These are phyloP conservation scores for Noctua pronuba DNA, from an alignment of 2,888 invertebrate genomes.

Conservation along the genomic window DNA sequence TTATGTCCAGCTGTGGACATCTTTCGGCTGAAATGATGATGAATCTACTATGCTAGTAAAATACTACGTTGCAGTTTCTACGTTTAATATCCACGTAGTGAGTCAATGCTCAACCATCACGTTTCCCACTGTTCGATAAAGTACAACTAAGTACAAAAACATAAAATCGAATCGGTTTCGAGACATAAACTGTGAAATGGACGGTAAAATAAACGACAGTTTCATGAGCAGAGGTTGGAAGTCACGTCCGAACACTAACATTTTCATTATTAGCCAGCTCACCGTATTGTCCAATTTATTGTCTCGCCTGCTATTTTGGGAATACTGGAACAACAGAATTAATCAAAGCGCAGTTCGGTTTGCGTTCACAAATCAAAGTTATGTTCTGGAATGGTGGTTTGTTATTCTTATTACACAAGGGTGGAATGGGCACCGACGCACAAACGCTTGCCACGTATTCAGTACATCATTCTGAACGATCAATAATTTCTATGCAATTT, in stretches of 20 bases:
- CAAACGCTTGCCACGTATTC: neutral
- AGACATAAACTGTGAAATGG: conserved; percentile 20
- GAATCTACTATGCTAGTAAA: neutral
- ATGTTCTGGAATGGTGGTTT: neutral
- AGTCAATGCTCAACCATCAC: neutral
- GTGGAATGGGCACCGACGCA: neutral
- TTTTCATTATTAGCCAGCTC: conserved; percentile 29
- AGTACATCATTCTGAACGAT: neutral
- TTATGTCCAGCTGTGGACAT: no score
- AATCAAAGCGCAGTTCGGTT: conserved; percentile 29
- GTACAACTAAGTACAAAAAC: conserved; percentile 3
- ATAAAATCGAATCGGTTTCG: neutral
- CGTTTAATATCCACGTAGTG: neutral
- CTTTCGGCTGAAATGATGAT: no score
- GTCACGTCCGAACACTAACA: conserved; percentile 18
- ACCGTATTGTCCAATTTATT: conserved; percentile 31
- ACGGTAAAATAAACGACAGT: conserved; percentile 30
- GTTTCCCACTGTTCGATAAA: neutral
- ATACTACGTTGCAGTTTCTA: neutral
- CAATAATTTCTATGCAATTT: no score
- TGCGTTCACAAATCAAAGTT: conserved; percentile 28
- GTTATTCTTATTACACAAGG: conserved; percentile 1
- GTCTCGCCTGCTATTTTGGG: conserved; percentile 18
- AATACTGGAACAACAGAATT: conserved; percentile 18
- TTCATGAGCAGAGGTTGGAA: conserved; percentile 27